A percentile compares a stretch with the other conserved stretches of the same genome.
phyloP scores from a whole-genome alignment of 1,140 invertebrate species.

The Heliothis subflexa region DNA sequence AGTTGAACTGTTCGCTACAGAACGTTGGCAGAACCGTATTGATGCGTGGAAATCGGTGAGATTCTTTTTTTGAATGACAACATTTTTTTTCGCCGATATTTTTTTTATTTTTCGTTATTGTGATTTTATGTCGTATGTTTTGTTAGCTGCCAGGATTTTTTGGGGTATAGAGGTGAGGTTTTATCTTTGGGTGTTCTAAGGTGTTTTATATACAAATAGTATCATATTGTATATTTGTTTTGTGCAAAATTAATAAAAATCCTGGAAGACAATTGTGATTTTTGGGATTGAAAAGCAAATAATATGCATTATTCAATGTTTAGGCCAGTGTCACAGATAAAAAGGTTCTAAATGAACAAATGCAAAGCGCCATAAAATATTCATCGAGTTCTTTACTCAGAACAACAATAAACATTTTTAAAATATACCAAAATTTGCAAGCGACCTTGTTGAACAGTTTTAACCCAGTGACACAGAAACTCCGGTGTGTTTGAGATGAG shows the following conservation, averaged over 20 bases:
- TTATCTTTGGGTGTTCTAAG: background rate
- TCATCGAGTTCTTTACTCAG: too few relatives aligned
- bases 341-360: too few relatives aligned
- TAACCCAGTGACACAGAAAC: conserved; percentile 40
- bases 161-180: background rate
- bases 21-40: conserved; percentile 42
- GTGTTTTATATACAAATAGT: background rate
- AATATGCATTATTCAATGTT: too few relatives aligned
- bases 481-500: conserved; percentile 26
- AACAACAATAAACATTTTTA: conserved; percentile 6
- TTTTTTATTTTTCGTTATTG: background rate
- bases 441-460: conserved; percentile 30
- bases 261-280: too few relatives aligned
- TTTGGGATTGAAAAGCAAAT: background rate
- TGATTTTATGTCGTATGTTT: background rate
- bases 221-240: background rate
- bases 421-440: conserved; percentile 18
- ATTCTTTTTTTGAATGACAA: conserved; percentile 40
- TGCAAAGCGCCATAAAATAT: too few relatives aligned
- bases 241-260: too few relatives aligned
- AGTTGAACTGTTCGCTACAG: conserved; percentile 40
- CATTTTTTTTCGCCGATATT: background rate
- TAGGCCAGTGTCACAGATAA: too few relatives aligned
- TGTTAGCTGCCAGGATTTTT: conserved; percentile 9
- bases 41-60: conserved; percentile 19